Conservation (phyloP, 2,797 vertebrate species). For the Silurus lanzhouensis region DNA sequence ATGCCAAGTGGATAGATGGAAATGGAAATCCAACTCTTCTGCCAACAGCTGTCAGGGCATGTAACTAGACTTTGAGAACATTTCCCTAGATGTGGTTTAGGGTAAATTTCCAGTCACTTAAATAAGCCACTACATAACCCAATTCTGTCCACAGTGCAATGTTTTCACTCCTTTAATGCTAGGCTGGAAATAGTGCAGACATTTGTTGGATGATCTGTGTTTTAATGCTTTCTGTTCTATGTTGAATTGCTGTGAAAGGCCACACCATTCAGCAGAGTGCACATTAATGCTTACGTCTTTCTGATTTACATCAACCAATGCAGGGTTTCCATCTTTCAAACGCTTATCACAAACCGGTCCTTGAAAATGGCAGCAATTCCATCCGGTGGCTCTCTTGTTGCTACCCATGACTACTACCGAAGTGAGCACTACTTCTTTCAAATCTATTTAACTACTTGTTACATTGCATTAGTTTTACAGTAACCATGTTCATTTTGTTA, state of each 20-base stretch:
- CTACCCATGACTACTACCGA: slow-evolving; percentile 92
- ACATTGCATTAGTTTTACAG: neutral
- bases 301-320: neutral
- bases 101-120: slow-evolving; percentile 1
- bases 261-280: neutral
- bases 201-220: neutral
- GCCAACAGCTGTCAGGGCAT: slow-evolving; percentile 44
- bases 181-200: slow-evolving; percentile 5
- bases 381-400: slow-evolving; percentile 90
- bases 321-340: slow-evolving; percentile 66
- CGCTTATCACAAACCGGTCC: slow-evolving; percentile 59
- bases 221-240: neutral
- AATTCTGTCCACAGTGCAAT: neutral
- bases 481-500: neutral
- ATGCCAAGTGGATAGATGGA: slow-evolving; percentile 7
- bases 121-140: neutral
- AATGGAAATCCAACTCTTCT: slow-evolving; percentile 28
- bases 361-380: slow-evolving; percentile 93
- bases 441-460: neutral
- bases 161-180: neutral
- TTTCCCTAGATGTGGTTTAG: neutral
- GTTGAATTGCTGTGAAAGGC: slow-evolving; percentile 1
- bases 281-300: neutral
- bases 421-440: slow-evolving; percentile 75
- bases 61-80: slow-evolving; percentile 1